Conservation (phyloP, 2,797 vertebrate species). For the Falco novaeseelandiae region DNA sequence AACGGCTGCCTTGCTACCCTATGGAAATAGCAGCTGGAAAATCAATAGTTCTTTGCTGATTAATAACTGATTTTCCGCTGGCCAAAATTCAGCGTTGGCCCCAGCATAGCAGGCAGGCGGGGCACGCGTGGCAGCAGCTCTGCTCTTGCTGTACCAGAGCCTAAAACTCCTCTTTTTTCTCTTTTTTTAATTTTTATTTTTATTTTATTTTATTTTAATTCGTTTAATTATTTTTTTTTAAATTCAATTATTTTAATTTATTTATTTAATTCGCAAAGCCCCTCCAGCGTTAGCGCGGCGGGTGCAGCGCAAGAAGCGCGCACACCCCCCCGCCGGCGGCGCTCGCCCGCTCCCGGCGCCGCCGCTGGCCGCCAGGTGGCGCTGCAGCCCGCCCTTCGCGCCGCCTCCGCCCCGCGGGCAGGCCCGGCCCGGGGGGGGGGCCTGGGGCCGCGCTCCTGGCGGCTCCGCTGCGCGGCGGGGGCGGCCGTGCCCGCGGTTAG, state of each 20-base stretch:
- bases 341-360: too few relatives aligned
- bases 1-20: neutral
- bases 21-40: neutral
- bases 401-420: neutral
- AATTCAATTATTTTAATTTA: too few relatives aligned
- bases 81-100: neutral
- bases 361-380: neutral
- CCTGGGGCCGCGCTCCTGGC: neutral
- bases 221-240: too few relatives aligned
- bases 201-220: neutral
- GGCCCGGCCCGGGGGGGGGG: too few relatives aligned
- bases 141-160: too few relatives aligned
- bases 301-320: neutral
- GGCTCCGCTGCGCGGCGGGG: neutral
- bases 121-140: neutral
- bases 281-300: neutral
- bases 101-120: neutral
- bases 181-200: neutral
- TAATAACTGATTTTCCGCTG: conserved; percentile 69
- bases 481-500: neutral
- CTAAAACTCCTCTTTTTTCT: neutral
- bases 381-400: neutral
- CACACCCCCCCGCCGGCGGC: neutral
- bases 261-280: neutral
- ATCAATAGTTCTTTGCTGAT: conserved; percentile 63